Evolutionary conservation across 2,113 vertebrate species (phyloP).

Genomic region (Lonchura striata): DNA sequence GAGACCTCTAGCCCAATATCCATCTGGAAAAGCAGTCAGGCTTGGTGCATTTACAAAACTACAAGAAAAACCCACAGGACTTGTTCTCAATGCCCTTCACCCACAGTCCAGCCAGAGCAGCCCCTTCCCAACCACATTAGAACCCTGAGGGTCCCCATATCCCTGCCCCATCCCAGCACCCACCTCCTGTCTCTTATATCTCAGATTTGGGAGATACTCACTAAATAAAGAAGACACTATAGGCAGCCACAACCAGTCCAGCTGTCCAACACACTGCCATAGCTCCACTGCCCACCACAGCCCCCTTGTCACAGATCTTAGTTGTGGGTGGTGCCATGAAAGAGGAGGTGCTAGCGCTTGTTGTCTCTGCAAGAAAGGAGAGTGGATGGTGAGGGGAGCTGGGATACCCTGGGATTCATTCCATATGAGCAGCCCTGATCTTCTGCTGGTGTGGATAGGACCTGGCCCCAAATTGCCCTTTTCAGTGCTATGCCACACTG

Average conservation of each 20-base stretch:
- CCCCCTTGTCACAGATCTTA: slow-evolving; percentile 58
- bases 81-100: neutral
- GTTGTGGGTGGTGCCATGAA: slow-evolving; percentile 64
- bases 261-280: slow-evolving; percentile 64
- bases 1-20: neutral
- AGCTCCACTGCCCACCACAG: slow-evolving; percentile 22
- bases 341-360: slow-evolving; percentile 59
- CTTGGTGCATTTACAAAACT: neutral
- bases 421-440: fast-evolving
- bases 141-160: neutral
- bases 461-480: fast-evolving
- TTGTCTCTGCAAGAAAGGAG: slow-evolving; percentile 50
- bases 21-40: neutral
- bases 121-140: neutral
- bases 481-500: neutral
- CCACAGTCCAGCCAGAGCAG: neutral
- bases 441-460: fast-evolving
- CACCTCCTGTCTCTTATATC: fast-evolving
- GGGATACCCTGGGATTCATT: fast-evolving
- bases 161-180: neutral
- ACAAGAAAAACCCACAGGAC: neutral
- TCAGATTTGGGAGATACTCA: neutral
- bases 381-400: neutral
- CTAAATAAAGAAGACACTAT: slow-evolving; percentile 70
- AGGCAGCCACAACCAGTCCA: slow-evolving; percentile 61